A percentile compares a stretch with the other conserved stretches of the same genome.
Evolutionary conservation across 2,888 invertebrate species (phyloP).

Genomic region (Cryptophagus acutangulus): DNA sequence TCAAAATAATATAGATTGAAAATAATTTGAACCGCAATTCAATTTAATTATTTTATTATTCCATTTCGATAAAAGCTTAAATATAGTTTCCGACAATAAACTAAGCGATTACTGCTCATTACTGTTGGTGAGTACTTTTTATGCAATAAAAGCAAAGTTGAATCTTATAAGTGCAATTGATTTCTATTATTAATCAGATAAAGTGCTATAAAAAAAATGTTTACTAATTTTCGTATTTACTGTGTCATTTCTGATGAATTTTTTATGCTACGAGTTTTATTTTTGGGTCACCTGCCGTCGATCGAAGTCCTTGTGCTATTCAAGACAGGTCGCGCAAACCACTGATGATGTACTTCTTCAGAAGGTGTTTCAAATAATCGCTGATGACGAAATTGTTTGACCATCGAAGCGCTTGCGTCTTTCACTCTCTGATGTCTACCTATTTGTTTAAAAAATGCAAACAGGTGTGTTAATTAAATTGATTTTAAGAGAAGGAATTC

Average conservation of each 20-base stretch:
- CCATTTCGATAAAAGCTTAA: no score
- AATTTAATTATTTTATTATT: no score
- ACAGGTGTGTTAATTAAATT: conserved; percentile 1
- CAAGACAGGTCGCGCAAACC: conserved; percentile 12
- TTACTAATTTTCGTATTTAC: conserved; percentile 32
- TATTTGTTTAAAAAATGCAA: background rate
- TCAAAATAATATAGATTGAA: no score
- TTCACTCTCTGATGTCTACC: conserved; percentile 12
- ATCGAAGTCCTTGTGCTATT: conserved; percentile 9
- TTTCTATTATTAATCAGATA: no score
- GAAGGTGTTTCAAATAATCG: conserved; percentile 15
- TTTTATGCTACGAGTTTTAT: conserved; percentile 8
- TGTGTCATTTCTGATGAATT: conserved; percentile 30
- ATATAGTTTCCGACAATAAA: no score
- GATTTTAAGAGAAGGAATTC: no score
- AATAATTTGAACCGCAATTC: no score
- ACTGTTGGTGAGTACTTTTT: no score
- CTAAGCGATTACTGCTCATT: no score
- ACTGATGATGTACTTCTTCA: conserved; percentile 13
- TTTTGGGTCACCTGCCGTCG: conserved; percentile 25
- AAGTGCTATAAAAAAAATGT: no score
- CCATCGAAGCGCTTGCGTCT: conserved; percentile 29
- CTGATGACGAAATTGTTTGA: conserved; percentile 15
- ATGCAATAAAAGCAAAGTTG: no score
- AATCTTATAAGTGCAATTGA: no score